Evolutionary conservation across 35 echinoderm and acorn worm genomes (phyloP).

Genomic region (Apostichopus parvimensis): DNA sequence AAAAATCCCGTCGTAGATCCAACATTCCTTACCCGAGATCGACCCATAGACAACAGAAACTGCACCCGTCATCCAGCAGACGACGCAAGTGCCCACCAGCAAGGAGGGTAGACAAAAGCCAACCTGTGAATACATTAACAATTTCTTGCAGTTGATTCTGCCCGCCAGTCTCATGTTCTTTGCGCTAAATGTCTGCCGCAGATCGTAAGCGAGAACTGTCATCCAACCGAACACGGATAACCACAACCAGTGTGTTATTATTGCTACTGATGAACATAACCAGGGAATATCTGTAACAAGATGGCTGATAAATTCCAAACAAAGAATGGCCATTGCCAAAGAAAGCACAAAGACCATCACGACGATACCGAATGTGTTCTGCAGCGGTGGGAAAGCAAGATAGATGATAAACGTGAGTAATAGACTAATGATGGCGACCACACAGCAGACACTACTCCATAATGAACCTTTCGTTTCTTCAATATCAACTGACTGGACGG

Average conservation of each 20-base stretch:
- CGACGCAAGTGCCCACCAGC: background rate
- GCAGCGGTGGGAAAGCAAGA: background rate
- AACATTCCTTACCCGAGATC: background rate
- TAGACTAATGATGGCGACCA: background rate
- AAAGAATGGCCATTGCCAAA: background rate
- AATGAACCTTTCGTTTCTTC: background rate
- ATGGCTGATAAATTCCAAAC: background rate
- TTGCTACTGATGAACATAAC: background rate
- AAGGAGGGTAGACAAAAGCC: background rate
- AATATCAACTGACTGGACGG: background rate
- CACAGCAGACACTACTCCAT: background rate
- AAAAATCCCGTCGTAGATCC: background rate
- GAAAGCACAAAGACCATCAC: background rate
- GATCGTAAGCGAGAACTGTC: constrained; percentile 19
- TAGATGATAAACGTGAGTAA: background rate
- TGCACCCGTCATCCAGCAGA: background rate
- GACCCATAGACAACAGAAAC: background rate
- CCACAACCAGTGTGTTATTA: constrained; percentile 21
- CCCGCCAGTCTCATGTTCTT: background rate
- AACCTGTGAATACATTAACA: background rate
- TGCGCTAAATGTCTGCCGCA: background rate
- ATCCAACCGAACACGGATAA: constrained; percentile 26
- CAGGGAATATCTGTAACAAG: background rate
- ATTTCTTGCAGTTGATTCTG: background rate
- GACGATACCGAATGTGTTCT: background rate